phyloP scores from a whole-genome alignment of 2,797 vertebrate genomes.

The Apodemus agrarius region DNA sequence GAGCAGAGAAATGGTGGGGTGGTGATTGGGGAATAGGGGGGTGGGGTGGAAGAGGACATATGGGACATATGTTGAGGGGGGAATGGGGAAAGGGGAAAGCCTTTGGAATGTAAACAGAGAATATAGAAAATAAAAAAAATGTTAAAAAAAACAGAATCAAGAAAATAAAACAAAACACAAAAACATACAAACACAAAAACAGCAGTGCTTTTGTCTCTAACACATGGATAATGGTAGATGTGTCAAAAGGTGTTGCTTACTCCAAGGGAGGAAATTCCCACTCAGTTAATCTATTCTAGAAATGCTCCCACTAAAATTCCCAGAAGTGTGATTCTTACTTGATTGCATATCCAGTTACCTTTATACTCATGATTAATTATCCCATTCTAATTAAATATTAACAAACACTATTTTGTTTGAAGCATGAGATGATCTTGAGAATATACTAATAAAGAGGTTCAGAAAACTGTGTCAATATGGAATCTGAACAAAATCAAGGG shows the following conservation, averaged over 20 bases:
- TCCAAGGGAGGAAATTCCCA: background rate
- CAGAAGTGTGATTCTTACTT: background rate
- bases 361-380: background rate
- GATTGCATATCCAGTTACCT: background rate
- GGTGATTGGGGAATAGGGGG: no score
- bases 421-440: background rate
- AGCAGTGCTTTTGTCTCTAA: background rate
- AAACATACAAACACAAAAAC: no score
- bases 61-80: no score
- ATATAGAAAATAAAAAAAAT: no score
- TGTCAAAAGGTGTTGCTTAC: background rate
- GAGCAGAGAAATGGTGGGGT: no score
- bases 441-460: background rate
- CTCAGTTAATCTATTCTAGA: background rate
- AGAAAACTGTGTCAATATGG: background rate
- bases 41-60: no score
- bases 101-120: no score
- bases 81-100: no score
- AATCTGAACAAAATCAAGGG: background rate
- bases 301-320: background rate
- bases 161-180: no score
- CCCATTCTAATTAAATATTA: background rate
- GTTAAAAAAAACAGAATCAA: no score
- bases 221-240: background rate
- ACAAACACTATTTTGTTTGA: constrained; percentile 35